Evolutionary conservation across 2,888 invertebrate species (phyloP).

Genomic region (Idaea straminata): DNA sequence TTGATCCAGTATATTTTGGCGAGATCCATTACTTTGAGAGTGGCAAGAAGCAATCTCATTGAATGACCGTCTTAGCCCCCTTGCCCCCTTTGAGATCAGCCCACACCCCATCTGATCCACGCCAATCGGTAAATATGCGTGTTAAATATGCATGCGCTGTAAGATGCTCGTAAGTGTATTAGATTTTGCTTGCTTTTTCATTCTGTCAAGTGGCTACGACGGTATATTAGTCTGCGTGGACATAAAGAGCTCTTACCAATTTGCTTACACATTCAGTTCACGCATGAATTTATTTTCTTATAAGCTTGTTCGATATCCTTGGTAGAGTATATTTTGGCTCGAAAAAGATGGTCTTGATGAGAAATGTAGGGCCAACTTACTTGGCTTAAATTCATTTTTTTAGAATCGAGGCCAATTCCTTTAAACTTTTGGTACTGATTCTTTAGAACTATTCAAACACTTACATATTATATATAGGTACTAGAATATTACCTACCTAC

Average conservation of each 20-base stretch:
- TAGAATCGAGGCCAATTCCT: neutral
- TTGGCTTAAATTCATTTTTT: neutral
- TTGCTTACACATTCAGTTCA: conserved; percentile 55
- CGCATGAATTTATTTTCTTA: conserved; percentile 49
- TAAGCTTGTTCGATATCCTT: conserved; percentile 29
- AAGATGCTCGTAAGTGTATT: conserved; percentile 79
- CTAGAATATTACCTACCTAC: neutral
- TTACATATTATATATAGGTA: neutral
- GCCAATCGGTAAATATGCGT: conserved; percentile 80
- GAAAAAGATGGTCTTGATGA: conserved; percentile 2
- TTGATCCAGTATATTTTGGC: conserved; percentile 78
- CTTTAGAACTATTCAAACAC: neutral
- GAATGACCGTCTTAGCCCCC: conserved; percentile 76
- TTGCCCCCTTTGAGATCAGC: conserved; percentile 39
- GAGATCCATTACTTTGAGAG: conserved; percentile 79
- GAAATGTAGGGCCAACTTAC: neutral
- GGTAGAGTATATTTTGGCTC: conserved; percentile 19
- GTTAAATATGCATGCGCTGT: conserved; percentile 79
- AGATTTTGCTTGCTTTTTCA: conserved; percentile 78
- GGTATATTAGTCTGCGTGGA: conserved; percentile 47
- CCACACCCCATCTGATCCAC: conserved; percentile 64
- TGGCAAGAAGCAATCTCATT: conserved; percentile 81
- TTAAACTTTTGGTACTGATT: neutral
- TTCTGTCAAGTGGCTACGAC: conserved; percentile 65
- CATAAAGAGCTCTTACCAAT: conserved; percentile 48